Conservation (phyloP, 2,797 vertebrate genomes). For the Pseudochaenichthys georgianus region DNA sequence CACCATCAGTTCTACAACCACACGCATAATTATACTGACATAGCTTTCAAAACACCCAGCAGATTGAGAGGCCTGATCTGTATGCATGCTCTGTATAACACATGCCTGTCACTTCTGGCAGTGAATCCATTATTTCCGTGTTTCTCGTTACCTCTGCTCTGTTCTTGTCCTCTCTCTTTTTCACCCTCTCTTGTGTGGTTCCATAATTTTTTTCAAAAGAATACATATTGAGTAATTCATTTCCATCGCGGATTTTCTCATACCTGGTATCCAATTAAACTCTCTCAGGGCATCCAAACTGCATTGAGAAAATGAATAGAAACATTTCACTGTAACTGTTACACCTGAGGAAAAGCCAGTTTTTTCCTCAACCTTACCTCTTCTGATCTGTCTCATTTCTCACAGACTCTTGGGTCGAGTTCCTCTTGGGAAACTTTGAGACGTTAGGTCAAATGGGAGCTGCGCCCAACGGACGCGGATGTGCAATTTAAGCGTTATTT, state of each 20-base stretch:
- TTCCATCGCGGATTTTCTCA: constrained; percentile 59
- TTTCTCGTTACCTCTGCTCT: constrained; percentile 56
- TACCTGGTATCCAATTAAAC: constrained; percentile 63
- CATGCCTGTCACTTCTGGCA: constrained; percentile 70
- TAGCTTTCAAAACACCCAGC: constrained; percentile 66
- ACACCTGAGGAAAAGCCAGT: constrained; percentile 31
- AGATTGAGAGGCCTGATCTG: constrained; percentile 69
- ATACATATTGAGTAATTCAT: constrained; percentile 54
- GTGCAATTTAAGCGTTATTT: constrained; percentile 69
- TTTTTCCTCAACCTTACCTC: constrained; percentile 2
- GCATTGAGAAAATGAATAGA: constrained; percentile 54
- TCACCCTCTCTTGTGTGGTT: constrained; percentile 26
- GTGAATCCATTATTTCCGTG: constrained; percentile 68
- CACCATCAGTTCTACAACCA: constrained; percentile 56
- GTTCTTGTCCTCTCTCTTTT: constrained; percentile 30
- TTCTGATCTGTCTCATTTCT: constrained; percentile 35
- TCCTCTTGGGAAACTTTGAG: constrained; percentile 59
- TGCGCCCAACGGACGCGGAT: constrained; percentile 38
- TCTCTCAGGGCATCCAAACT: constrained; percentile 33
- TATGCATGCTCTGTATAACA: constrained; percentile 68
- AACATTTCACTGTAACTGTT: constrained; percentile 29
- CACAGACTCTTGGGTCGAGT: constrained; percentile 30
- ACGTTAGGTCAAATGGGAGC: constrained; percentile 55
- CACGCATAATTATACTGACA: constrained; percentile 66
- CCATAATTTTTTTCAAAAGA: constrained; percentile 61